Percentiles rank a stretch among this genome's conserved stretches.
Evolutionary conservation across 2,888 invertebrate genomes (phyloP).

Genomic region (Megamerina dolium): DNA sequence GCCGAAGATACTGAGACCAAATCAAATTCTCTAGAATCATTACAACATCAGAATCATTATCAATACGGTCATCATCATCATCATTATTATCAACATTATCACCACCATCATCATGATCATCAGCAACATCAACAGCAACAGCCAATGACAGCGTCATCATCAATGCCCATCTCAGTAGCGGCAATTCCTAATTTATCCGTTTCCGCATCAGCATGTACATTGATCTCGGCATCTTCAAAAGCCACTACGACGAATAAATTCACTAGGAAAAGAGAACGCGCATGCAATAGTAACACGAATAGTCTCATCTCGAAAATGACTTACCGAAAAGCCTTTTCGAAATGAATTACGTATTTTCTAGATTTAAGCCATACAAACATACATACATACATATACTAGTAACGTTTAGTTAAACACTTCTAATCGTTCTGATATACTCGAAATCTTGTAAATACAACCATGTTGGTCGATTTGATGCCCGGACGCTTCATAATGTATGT

Average conservation of each 20-base stretch:
- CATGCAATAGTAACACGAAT: slow-evolving; percentile 40
- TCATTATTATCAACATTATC: slow-evolving; percentile 19
- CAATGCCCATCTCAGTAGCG: slow-evolving; percentile 19
- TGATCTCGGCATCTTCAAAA: slow-evolving; percentile 22
- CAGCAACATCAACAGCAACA: too few species aligned
- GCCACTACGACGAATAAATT: slow-evolving; percentile 44
- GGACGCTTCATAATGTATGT: too few species aligned
- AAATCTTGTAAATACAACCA: too few species aligned
- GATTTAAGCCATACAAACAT: too few species aligned
- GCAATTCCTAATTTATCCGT: slow-evolving; percentile 13
- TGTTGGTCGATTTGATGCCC: too few species aligned
- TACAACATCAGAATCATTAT: slow-evolving; percentile 22
- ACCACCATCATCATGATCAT: slow-evolving; percentile 11
- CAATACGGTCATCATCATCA: slow-evolving; percentile 6
- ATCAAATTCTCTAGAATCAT: slow-evolving; percentile 27
- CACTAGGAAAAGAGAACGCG: slow-evolving; percentile 47
- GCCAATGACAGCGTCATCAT: slow-evolving; percentile 18
- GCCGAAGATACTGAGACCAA: slow-evolving; percentile 33
- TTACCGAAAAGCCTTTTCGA: slow-evolving; percentile 42
- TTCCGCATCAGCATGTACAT: slow-evolving; percentile 3
- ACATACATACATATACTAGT: too few species aligned
- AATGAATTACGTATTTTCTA: slow-evolving; percentile 35
- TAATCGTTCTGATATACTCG: too few species aligned
- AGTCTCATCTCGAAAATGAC: slow-evolving; percentile 41
- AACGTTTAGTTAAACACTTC: too few species aligned